Conservation (phyloP, 2,113 vertebrate genomes). For the Delphinus delphis region DNA sequence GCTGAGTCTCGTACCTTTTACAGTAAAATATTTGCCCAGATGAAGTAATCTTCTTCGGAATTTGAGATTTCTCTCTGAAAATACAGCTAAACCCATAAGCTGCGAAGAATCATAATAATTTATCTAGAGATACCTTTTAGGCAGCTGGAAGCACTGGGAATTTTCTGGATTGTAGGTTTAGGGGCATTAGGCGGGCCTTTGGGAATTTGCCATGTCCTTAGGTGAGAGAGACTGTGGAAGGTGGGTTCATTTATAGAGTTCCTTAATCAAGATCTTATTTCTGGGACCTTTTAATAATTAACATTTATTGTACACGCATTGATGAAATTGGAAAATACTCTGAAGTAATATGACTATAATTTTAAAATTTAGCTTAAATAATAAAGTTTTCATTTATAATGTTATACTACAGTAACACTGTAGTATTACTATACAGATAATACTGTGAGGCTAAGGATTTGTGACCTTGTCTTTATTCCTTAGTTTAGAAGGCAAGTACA, state of each 20-base stretch:
- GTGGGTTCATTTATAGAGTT: not conserved
- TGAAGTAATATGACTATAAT: not conserved
- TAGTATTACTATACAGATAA: not conserved
- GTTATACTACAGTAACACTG: not conserved
- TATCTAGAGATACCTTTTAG: conserved; percentile 46
- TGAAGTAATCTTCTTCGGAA: conserved; percentile 60
- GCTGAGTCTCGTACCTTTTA: conserved; percentile 55
- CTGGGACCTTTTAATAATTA: not conserved
- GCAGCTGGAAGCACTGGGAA: not conserved
- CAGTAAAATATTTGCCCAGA: conserved; percentile 65
- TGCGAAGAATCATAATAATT: not conserved
- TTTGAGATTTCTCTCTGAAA: conserved; percentile 59
- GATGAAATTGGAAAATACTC: conserved; percentile 9
- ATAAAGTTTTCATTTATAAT: not conserved
- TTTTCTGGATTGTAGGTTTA: conserved; percentile 26
- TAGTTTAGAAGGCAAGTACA: not conserved
- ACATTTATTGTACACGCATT: not conserved
- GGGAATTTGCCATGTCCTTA: not conserved
- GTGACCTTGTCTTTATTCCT: not conserved
- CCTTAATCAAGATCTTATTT: conserved; percentile 30
- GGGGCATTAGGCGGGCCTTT: not conserved
- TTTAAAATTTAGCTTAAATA: not conserved
- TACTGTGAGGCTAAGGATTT: not conserved
- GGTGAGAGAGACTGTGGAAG: not conserved
- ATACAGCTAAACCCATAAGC: conserved; percentile 41